Evolutionary conservation across 2,888 invertebrate species (phyloP).

Genomic region (Acanthosepion lycidas): DNA sequence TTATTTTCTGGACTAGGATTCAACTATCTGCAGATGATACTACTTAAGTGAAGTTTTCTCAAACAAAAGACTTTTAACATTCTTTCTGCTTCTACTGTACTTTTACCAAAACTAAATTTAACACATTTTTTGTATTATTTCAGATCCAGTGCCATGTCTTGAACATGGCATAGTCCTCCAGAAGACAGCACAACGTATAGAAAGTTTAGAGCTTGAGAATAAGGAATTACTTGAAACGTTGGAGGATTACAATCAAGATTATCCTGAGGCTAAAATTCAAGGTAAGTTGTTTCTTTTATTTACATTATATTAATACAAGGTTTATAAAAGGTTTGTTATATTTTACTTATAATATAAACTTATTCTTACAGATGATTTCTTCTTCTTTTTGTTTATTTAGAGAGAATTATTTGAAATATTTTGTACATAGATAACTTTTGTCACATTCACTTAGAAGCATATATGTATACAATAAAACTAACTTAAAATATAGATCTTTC

Average conservation of each 20-base stretch:
- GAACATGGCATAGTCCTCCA: slow-evolving; percentile 46
- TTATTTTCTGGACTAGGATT: not conserved
- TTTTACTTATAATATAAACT: too few relatives aligned
- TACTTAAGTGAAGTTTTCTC: too few relatives aligned
- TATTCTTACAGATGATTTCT: too few relatives aligned
- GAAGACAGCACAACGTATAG: slow-evolving; percentile 37
- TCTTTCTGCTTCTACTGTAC: not conserved
- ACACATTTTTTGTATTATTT: not conserved
- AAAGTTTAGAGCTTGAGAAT: slow-evolving; percentile 40
- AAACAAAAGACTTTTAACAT: not conserved
- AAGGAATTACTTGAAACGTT: slow-evolving; percentile 39
- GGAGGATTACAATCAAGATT: slow-evolving; percentile 45
- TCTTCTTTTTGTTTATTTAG: too few relatives aligned
- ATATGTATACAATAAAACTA: not conserved
- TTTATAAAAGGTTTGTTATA: too few relatives aligned
- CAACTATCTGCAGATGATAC: not conserved
- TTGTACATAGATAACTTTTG: too few relatives aligned
- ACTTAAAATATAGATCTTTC: not conserved
- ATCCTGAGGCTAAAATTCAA: slow-evolving; percentile 36
- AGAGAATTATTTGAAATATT: too few relatives aligned
- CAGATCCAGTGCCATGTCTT: slow-evolving; percentile 44
- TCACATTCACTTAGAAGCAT: too few relatives aligned
- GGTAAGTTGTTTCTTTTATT: not conserved
- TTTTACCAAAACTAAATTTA: not conserved
- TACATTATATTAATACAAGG: too few relatives aligned